Evolutionary conservation across 92 coral and sea anemone genomes (phyloP).

Genomic region (Parazoanthus swiftii): DNA sequence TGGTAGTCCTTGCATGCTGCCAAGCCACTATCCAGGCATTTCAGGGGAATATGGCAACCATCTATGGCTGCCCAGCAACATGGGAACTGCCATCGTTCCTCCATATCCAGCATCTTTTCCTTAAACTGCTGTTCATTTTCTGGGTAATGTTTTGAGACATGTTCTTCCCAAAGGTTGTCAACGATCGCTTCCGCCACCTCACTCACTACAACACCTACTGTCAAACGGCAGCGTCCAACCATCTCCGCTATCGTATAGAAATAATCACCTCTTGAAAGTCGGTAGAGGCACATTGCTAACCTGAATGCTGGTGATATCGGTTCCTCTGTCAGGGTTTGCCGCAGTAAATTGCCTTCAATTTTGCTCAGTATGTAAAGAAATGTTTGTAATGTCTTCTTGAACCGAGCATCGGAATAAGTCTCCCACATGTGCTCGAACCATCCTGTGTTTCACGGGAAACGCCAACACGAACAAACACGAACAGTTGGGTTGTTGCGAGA

Average conservation of each 20-base stretch:
- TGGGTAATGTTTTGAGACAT: conserved; percentile 53
- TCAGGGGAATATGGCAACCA: conserved; percentile 64
- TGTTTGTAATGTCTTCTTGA: conserved; percentile 56
- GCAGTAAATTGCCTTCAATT: conserved; percentile 40
- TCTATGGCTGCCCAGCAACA: conserved; percentile 62
- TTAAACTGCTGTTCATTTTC: conserved; percentile 45
- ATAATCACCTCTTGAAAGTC: conserved; percentile 62
- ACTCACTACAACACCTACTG: conserved; percentile 48
- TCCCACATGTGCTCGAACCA: conserved; percentile 46
- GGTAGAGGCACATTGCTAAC: conserved; percentile 60
- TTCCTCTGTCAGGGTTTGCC: conserved; percentile 53
- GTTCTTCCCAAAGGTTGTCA: conserved; percentile 53
- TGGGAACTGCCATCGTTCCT: conserved; percentile 58
- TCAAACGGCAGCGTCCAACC: conserved; percentile 61
- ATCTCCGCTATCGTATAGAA: conserved; percentile 63
- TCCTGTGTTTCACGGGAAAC: conserved; percentile 45
- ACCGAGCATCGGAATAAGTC: conserved; percentile 46
- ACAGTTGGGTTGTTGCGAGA: conserved; percentile 28
- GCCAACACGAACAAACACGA: conserved; percentile 47
- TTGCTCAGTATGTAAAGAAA: conserved; percentile 42
- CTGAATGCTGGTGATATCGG: conserved; percentile 55
- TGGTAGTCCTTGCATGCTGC: conserved; percentile 59
- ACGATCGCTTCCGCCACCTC: conserved; percentile 60
- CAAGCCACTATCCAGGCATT: conserved; percentile 59
- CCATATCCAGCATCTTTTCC: conserved; percentile 59